Conservation (phyloP, 2,888 invertebrate genomes). For the Deilephila porcellus region DNA sequence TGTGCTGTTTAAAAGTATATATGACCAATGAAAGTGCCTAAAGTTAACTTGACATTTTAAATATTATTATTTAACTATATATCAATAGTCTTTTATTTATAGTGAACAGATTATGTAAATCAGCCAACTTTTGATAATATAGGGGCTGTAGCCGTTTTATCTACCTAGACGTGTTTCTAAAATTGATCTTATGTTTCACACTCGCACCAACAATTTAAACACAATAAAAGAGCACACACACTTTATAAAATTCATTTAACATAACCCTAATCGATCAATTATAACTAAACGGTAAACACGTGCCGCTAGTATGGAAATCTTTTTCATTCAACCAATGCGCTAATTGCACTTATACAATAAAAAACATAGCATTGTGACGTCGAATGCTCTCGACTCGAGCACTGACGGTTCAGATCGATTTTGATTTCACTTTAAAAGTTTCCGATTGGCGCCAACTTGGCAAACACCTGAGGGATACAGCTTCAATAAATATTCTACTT, state of each 20-base stretch:
- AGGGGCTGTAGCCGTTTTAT: too few species aligned
- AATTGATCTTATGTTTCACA: too few species aligned
- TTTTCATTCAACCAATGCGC: conserved; percentile 9
- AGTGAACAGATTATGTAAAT: too few species aligned
- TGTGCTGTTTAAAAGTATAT: too few species aligned
- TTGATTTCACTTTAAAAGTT: conserved; percentile 20
- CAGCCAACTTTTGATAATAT: too few species aligned
- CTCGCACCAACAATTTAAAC: too few species aligned
- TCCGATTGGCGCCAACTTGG: conserved; percentile 17
- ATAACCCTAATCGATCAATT: conserved; percentile 7
- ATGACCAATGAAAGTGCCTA: too few species aligned
- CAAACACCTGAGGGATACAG: conserved; percentile 11
- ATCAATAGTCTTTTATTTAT: too few species aligned
- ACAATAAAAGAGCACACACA: too few species aligned
- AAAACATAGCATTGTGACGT: conserved; percentile 15
- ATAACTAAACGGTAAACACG: conserved; percentile 4
- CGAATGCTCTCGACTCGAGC: conserved; percentile 16
- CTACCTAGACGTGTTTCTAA: too few species aligned
- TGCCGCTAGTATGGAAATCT: conserved; percentile 3
- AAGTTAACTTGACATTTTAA: too few species aligned
- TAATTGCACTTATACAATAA: conserved; percentile 8
- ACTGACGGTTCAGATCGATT: conserved; percentile 16
- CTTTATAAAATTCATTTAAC: neutral
- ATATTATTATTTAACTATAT: too few species aligned
- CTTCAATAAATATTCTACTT: neutral